These are phyloP conservation scores for Vidua chalybeata DNA, from an alignment of 2,113 vertebrate species.

Conservation along the genomic window DNA sequence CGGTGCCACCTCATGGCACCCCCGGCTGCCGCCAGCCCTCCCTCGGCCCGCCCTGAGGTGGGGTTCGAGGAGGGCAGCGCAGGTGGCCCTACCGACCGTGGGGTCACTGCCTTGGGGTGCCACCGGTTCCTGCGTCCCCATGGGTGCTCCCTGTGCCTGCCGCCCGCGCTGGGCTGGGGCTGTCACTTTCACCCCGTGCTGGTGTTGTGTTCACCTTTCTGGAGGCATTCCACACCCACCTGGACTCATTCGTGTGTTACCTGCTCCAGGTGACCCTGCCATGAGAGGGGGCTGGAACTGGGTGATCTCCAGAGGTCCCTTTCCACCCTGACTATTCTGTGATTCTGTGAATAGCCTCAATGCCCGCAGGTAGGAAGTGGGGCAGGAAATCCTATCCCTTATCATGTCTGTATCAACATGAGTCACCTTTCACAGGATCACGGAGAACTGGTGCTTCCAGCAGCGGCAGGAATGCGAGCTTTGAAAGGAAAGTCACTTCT, in stretches of 20 bases:
- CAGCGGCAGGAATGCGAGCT: neutral
- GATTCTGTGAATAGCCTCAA: neutral
- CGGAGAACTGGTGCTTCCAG: neutral
- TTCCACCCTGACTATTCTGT: neutral
- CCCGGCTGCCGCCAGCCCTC: neutral
- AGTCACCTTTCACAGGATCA: neutral
- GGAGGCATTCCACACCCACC: neutral
- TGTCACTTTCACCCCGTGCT: neutral
- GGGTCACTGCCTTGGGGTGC: rapidly evolving
- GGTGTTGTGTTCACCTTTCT: neutral
- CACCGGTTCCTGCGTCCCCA: rapidly evolving
- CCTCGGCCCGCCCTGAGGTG: neutral
- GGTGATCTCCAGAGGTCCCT: neutral
- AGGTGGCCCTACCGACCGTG: rapidly evolving
- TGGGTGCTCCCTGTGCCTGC: neutral
- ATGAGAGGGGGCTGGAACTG: neutral
- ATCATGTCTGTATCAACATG: rapidly evolving
- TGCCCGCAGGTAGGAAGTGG: rapidly evolving
- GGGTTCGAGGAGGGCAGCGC: rapidly evolving
- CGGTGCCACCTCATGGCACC: neutral
- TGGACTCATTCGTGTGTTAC: neutral
- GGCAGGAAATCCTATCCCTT: neutral
- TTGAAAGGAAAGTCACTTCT: neutral
- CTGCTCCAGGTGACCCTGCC: neutral
- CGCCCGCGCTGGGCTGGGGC: rapidly evolving